These are phyloP conservation scores for Apotomis turbidana DNA, from an alignment of 2,888 invertebrate genomes.

Conservation along the genomic window DNA sequence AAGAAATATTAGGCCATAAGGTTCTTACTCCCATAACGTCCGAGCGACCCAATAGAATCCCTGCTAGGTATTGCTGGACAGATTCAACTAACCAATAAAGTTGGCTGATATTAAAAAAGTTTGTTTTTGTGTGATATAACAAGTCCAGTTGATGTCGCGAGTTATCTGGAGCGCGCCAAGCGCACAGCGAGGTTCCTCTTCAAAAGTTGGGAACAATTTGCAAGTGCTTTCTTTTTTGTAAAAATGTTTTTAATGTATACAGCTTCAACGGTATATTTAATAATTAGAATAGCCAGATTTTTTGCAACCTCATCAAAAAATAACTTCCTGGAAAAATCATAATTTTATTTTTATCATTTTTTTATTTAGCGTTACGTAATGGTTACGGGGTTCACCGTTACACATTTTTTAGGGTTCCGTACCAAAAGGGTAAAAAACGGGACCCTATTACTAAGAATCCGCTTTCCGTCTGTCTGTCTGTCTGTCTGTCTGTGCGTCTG, in stretches of 20 bases:
- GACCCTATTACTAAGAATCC: too few species aligned
- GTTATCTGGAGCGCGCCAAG: constrained; percentile 4
- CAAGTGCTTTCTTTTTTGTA: neutral
- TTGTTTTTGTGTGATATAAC: constrained; percentile 15
- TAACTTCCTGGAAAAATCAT: too few species aligned
- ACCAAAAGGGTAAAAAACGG: too few species aligned
- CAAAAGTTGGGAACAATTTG: constrained; percentile 6
- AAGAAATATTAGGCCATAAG: constrained; percentile 49
- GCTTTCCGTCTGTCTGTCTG: too few species aligned
- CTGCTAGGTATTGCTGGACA: constrained; percentile 74
- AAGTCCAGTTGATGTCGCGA: constrained; percentile 8
- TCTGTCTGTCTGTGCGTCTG: too few species aligned
- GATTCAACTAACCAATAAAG: constrained; percentile 56
- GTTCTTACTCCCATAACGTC: constrained; percentile 48
- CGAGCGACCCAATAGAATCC: constrained; percentile 62
- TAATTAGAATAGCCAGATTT: too few species aligned
- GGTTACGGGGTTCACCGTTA: too few species aligned
- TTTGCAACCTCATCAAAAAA: too few species aligned
- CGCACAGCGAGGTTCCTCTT: neutral
- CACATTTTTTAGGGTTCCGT: too few species aligned
- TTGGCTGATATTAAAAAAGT: constrained; percentile 46
- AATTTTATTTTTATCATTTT: too few species aligned
- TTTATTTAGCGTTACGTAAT: too few species aligned
- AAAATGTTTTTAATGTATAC: neutral
- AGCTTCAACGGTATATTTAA: too few species aligned